Evolutionary conservation across 2,797 vertebrate genomes (phyloP), one percentile per base, ranked within the genome.

Genomic region (Enteromius treurensis): DNA sequence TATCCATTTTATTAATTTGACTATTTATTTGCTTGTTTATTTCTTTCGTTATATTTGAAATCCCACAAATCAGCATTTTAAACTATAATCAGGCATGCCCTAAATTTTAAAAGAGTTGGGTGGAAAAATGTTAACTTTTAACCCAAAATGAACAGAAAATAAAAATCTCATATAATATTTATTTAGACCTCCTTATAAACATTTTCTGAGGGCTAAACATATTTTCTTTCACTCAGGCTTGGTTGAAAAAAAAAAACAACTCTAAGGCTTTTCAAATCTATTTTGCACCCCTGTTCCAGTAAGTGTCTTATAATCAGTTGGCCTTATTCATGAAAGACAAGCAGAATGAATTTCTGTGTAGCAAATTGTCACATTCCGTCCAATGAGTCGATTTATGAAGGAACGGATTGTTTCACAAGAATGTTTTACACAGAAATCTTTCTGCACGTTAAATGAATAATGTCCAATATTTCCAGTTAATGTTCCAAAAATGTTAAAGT

Each of bases 361-460:
- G 74, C 32, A 76, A 42, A 60, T 58, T 23, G 34, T 58, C 53
- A 17, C 13, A 58, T 40, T 55, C 13, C 2, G 15, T 42, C 37
- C n/a, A 40, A 76, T 60, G 34, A 34, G n/a, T n/a, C 15, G 4
- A 34, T 51, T 73, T 73, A 19, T 32, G 26, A 21, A 42, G 32
- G 37, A 76, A 58, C 23, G 1, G 14, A 29, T 40, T 3, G n/a
- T 60, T 77, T 29, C 23, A 45, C 21, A 42, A 40, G 2, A 55
- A 60, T 58, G 74, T 60, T 76, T 76, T 76, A 76, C 21, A 76
- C 21, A 55, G 3, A 75, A 37, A 37, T 40, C 4, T 3, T 58
- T 40, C 32, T 23, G 51, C 21, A 53, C 21, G 29, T 55, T 37
- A 6, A 7, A 75, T 37, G 32, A 55, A 75, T 37, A 55, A 23